These are phyloP conservation scores for Helostoma temminkii DNA, from an alignment of 2,797 vertebrate species.

Conservation along the genomic window DNA sequence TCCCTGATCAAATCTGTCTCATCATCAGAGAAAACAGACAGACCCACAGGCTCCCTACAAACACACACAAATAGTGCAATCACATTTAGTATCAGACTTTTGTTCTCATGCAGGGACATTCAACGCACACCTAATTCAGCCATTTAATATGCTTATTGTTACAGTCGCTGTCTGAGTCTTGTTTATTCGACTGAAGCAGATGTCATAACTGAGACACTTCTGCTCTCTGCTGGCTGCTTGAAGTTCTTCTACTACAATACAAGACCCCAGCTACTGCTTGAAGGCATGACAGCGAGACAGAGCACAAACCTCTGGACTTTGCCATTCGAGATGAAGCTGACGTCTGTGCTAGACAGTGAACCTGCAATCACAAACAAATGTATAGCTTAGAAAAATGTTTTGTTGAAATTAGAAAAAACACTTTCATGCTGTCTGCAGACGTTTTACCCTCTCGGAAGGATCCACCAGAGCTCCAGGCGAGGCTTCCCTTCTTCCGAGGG, in stretches of 20 bases:
- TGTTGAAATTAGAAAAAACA: too few species aligned
- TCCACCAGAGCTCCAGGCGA: constrained; percentile 82
- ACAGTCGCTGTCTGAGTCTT: background rate
- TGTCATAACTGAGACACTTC: background rate
- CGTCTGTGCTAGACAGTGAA: constrained; percentile 73
- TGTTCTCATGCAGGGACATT: background rate
- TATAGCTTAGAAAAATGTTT: too few species aligned
- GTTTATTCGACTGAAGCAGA: background rate
- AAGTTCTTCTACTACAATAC: background rate
- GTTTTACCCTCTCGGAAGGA: constrained; percentile 80
- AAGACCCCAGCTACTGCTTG: background rate
- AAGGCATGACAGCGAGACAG: background rate
- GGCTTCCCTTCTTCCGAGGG: constrained; percentile 89
- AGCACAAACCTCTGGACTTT: constrained; percentile 76
- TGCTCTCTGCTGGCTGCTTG: constrained; percentile 52
- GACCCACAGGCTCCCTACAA: constrained; percentile 76
- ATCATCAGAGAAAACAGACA: constrained; percentile 90
- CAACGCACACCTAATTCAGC: too few species aligned
- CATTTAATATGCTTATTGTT: background rate
- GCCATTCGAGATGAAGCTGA: constrained; percentile 68
- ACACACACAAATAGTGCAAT: constrained; percentile 10
- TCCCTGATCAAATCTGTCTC: constrained; percentile 92
- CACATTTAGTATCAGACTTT: background rate
- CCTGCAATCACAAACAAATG: constrained; percentile 57
- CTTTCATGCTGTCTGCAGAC: too few species aligned